Base-by-base conservation (phyloP, 2,888 invertebrate genomes). In the Drosophila tanythrix region DNA sequence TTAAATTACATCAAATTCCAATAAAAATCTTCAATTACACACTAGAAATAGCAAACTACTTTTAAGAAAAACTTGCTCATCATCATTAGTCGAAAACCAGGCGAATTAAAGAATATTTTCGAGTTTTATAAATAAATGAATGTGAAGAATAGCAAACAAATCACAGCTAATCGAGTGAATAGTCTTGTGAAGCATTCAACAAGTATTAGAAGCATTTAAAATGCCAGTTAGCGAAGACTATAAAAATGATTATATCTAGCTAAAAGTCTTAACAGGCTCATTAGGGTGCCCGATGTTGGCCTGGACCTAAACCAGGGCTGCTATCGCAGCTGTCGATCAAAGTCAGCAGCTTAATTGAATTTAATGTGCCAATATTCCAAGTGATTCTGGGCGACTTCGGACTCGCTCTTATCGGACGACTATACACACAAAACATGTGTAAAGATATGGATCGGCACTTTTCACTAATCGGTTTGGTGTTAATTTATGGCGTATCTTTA, bases 401-500 rank as follows among this genome's bases (percentile, higher is more conserved):
- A 56, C 25, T 55, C 21, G 15, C 25, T 36, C 48, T 50, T 51
- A 62, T 61, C 61, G 43, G 52, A 40, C 2, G 25, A 21, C 18
- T 33, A 29, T 40, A 46, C 55, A 73, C 46, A 83, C 21, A 69
- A 71, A 74, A 85, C 90, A 90, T 90, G 72, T 89, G 89, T 80
- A n/a, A 21, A 72, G 85, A 89, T 89, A 81, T 64, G 71, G 82
- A 85, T 85, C 85, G 90, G 65, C 76, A 89, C 89, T 85, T 85
- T 85, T 85, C 85, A 85, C 89, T 87, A 90, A 87, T 89, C 89
- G 89, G 82, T 90, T 85, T 89, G 90, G 90, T 85, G 85, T 85
- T 85, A 85, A 90, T 85, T 85, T 85, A 85, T 85, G 55, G 90
- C 70, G 63, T 81, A 89, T 87, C 89, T 85, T 74, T 88, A 80